A percentile compares a stretch with the other conserved stretches of the same genome.
Conservation (phyloP, 2,797 vertebrate species). For the Phalloptychus januarius region DNA sequence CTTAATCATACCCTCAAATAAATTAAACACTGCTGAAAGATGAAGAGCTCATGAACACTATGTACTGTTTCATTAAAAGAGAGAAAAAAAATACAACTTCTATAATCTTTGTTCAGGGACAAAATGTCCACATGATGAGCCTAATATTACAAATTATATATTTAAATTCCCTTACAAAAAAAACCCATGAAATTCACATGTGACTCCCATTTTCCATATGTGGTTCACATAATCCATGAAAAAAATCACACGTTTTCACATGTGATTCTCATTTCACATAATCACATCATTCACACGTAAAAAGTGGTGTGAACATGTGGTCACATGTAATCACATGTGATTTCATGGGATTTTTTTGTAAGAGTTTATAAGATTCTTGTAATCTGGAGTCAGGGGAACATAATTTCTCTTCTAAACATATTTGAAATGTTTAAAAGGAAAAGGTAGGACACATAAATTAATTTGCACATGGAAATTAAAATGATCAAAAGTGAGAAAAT, state of each 20-base stretch:
- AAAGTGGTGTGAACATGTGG: too few relatives aligned
- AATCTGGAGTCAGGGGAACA: conserved; percentile 17
- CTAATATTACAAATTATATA: conserved; percentile 5
- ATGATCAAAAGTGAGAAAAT: neutral
- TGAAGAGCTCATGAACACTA: conserved; percentile 20
- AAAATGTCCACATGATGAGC: neutral
- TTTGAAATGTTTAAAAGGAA: conserved; percentile 38
- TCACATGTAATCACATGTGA: too few relatives aligned
- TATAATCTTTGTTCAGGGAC: conserved; percentile 6
- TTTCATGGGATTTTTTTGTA: too few relatives aligned
- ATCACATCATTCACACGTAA: too few relatives aligned
- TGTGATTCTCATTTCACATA: too few relatives aligned
- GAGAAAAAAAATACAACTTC: neutral
- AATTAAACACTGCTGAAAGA: conserved; percentile 65
- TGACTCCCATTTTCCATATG: too few relatives aligned
- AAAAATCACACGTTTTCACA: too few relatives aligned
- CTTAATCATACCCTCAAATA: conserved; percentile 31
- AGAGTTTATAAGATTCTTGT: conserved; percentile 11
- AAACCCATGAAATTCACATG: too few relatives aligned
- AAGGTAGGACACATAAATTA: conserved; percentile 19
- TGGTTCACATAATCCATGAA: too few relatives aligned
- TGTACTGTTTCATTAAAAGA: conserved; percentile 20
- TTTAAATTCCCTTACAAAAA: too few relatives aligned
- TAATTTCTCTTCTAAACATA: conserved; percentile 9
- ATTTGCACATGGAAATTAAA: neutral